Base-by-base conservation (phyloP, 37 sponge, comb jelly and placozoan genomes). In the Petrosia ficiformis region DNA sequence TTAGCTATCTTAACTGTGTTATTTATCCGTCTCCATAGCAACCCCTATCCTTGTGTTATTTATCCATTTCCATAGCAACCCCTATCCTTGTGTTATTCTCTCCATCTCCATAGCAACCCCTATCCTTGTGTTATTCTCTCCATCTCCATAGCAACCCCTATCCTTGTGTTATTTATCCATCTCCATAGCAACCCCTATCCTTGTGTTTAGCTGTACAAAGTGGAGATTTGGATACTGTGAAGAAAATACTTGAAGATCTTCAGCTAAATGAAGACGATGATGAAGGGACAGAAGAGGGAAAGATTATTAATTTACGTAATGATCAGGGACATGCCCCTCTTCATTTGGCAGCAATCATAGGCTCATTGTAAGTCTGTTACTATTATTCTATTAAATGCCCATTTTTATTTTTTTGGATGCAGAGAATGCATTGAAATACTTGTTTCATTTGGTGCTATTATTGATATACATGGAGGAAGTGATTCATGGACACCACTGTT, bases 121-220 rank as follows among this genome's bases (percentile, higher is more conserved):
- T n/a, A n/a, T n/a, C n/a, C n/a, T n/a, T n/a, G n/a, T n/a, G n/a
- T n/a, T n/a, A n/a, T n/a, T n/a, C n/a, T n/a, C n/a, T n/a, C n/a
- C n/a, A n/a, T n/a, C n/a, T n/a, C n/a, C n/a, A n/a, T n/a, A n/a
- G n/a, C n/a, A n/a, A n/a, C n/a, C n/a, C n/a, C n/a, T n/a, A n/a
- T n/a, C n/a, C n/a, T n/a, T n/a, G n/a, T n/a, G n/a, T n/a, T n/a
- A n/a, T 32, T 70, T 32, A 38, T 32, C 14, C 40, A 30, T 2
- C 33, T 68, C 19, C 42, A 42, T 67, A 93, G 93, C 34, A 80
- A 40, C 89, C 89, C 6, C 71, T 87, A 30, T 80, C 89, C 5
- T 71, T 93, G 39, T 88, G 93, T 61, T 63, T 80, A 25, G 89
- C 83, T 24, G 93, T 87, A 34, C 89, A 88, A 74, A 82, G 85